Conservation (phyloP, 2,113 vertebrate genomes). For the Trichomycterus rosablanca region DNA sequence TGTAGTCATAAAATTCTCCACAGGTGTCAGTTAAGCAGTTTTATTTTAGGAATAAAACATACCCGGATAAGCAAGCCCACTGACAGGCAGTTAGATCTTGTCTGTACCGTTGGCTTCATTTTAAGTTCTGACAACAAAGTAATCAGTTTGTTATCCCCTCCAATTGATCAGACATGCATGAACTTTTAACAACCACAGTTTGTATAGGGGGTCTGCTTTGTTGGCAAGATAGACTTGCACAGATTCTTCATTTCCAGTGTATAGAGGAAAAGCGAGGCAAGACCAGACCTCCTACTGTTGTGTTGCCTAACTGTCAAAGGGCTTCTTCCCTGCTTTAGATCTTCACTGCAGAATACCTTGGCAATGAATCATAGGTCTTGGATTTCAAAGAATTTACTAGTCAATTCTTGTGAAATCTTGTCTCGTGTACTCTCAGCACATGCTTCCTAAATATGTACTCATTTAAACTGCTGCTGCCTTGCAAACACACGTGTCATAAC, state of each 20-base stretch:
- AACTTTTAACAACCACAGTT: conserved; percentile 25
- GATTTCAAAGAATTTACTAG: conserved; percentile 35
- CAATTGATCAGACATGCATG: conserved; percentile 24
- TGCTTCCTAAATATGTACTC: conserved; percentile 4
- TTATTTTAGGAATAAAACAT: conserved; percentile 22
- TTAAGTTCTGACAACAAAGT: conserved; percentile 32
- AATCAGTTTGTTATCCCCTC: conserved; percentile 30
- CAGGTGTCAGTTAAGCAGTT: conserved; percentile 29
- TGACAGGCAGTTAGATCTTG: conserved; percentile 34
- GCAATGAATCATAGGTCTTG: conserved; percentile 26
- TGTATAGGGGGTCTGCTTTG: conserved; percentile 14
- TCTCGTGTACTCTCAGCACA: conserved; percentile 17
- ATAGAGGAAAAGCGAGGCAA: conserved; percentile 1
- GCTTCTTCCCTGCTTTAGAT: neutral
- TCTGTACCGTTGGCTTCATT: conserved; percentile 29
- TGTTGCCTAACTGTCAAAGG: conserved; percentile 8
- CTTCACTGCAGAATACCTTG: conserved; percentile 3
- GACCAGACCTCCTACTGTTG: conserved; percentile 24
- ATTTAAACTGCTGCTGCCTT: neutral
- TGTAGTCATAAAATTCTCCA: too few species aligned
- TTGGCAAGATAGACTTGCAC: conserved; percentile 18
- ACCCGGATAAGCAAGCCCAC: conserved; percentile 33
- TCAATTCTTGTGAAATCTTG: conserved; percentile 31
- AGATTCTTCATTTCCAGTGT: conserved; percentile 6
- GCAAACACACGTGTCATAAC: neutral